phyloP scores from a whole-genome alignment of 2,113 vertebrate species.

The Castor canadensis region DNA sequence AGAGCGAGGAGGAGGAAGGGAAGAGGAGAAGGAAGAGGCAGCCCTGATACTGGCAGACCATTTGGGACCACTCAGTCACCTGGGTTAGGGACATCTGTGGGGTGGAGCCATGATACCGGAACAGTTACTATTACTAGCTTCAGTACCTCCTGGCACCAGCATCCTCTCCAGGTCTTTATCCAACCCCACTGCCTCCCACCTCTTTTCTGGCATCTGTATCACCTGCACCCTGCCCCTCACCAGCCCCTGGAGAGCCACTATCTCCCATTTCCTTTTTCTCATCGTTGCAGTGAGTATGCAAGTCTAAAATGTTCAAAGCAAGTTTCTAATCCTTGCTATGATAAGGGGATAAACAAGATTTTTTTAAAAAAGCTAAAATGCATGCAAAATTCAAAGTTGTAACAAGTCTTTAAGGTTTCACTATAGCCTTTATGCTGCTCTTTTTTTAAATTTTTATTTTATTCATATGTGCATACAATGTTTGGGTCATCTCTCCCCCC shows the following conservation, averaged over 20 bases:
- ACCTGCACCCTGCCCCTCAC: fast-evolving
- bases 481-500: too few relatives aligned
- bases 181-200: not conserved
- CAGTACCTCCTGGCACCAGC: too few relatives aligned
- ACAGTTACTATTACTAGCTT: too few relatives aligned
- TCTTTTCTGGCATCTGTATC: not conserved
- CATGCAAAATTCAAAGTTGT: not conserved
- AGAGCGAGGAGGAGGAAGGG: too few relatives aligned
- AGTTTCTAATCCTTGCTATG: not conserved
- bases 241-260: not conserved
- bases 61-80: not conserved
- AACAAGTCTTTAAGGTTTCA: not conserved
- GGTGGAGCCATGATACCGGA: not conserved
- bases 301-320: not conserved
- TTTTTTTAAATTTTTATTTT: not conserved
- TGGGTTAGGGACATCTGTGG: not conserved
- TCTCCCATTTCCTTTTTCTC: not conserved
- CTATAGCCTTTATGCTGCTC: not conserved
- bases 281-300: not conserved
- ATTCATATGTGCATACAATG: too few relatives aligned
- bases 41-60: not conserved
- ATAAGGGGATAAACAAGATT: not conserved
- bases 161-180: not conserved
- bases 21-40: too few relatives aligned
- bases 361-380: not conserved